phyloP scores from a whole-genome alignment of 2,888 invertebrate genomes.

The Labia minor region DNA sequence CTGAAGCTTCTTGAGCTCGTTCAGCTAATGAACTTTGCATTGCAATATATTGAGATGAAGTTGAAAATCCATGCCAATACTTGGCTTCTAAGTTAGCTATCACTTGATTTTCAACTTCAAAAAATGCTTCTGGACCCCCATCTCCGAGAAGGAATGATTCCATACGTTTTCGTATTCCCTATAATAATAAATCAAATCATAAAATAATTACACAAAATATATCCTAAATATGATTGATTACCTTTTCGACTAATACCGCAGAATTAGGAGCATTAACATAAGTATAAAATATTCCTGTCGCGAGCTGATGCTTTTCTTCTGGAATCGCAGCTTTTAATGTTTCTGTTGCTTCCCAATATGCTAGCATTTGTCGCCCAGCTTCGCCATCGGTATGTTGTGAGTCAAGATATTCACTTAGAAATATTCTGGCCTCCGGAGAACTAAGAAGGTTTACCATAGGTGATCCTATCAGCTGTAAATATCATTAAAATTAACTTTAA shows the following conservation, averaged over 20 bases:
- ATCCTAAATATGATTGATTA: constrained; percentile 27
- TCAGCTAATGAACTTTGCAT: not conserved
- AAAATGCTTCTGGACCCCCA: constrained; percentile 77
- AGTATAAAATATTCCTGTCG: constrained; percentile 84
- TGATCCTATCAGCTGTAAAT: not conserved
- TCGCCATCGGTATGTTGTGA: not conserved
- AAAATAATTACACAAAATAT: not conserved
- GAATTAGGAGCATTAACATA: constrained; percentile 72
- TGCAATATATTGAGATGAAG: not conserved
- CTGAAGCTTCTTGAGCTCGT: not conserved
- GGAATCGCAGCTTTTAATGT: constrained; percentile 66
- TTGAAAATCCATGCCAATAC: not conserved
- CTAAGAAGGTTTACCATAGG: not conserved
- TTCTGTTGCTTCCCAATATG: constrained; percentile 66
- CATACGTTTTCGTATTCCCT: constrained; percentile 65
- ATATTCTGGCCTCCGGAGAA: not conserved
- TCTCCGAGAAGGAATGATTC: constrained; percentile 80
- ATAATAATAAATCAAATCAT: constrained; percentile 15
- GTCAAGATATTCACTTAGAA: not conserved
- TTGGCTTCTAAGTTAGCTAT: constrained; percentile 33
- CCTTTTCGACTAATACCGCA: constrained; percentile 71
- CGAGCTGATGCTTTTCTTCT: constrained; percentile 71
- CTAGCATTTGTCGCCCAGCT: not conserved
- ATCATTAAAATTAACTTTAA: no score
- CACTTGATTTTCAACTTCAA: constrained; percentile 72